These are phyloP conservation scores for Tor tambroides DNA, from an alignment of 2,113 vertebrate genomes.

Conservation along the genomic window DNA sequence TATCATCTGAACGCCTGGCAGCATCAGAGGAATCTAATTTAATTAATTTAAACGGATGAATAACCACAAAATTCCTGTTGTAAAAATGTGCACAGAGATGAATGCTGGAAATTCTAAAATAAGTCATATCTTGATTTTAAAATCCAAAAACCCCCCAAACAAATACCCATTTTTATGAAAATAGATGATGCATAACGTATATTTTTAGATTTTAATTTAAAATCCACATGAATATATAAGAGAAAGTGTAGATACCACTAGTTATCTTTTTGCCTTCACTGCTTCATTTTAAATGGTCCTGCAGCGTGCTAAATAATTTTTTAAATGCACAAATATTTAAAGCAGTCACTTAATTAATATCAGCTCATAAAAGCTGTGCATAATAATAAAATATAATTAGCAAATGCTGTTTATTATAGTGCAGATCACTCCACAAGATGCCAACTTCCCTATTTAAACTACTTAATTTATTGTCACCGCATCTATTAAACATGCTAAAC, in stretches of 20 bases:
- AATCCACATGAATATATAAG: neutral
- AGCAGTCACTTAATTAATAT: neutral
- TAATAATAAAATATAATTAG: neutral
- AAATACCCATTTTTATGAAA: neutral
- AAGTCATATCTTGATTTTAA: conserved; percentile 4
- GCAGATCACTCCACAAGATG: neutral
- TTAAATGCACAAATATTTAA: neutral
- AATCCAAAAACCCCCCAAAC: neutral
- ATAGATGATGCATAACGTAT: neutral
- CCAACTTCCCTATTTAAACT: neutral
- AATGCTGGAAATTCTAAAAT: conserved; percentile 46
- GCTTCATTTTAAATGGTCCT: neutral
- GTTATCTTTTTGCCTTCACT: neutral
- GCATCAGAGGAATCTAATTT: conserved; percentile 88
- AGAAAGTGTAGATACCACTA: neutral
- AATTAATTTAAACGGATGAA: conserved; percentile 91
- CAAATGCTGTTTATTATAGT: neutral
- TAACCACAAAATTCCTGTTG: conserved; percentile 82
- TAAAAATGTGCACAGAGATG: conserved; percentile 78
- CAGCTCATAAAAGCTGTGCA: neutral
- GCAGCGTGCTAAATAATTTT: neutral
- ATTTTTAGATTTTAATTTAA: neutral
- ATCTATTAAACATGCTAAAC: neutral
- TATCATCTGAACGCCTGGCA: conserved; percentile 91
- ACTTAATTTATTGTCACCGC: neutral